A percentile compares a stretch with the other conserved stretches of the same genome.
These are phyloP conservation scores for Eupeodes corollae DNA, from an alignment of 1,140 invertebrate species.

Conservation along the genomic window DNA sequence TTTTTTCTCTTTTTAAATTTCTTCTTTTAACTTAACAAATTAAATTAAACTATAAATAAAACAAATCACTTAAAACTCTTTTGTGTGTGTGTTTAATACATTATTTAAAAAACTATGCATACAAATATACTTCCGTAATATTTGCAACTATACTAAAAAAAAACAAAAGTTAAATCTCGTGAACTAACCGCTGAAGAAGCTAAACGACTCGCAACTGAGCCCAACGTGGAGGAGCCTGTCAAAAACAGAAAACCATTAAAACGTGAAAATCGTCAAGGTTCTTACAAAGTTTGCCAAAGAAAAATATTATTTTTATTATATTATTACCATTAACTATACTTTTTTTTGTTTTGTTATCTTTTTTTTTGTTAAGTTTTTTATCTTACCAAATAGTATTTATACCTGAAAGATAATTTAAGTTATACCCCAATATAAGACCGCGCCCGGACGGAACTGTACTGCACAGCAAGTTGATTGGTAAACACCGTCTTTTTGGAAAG, in stretches of 20 bases:
- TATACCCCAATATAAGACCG: no score
- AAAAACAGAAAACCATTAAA: slow-evolving; percentile 1
- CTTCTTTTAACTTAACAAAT: neutral
- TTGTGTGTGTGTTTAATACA: neutral
- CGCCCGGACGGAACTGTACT: no score
- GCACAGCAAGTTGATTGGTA: no score
- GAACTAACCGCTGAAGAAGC: slow-evolving; percentile 3
- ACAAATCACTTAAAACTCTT: neutral
- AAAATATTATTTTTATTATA: neutral
- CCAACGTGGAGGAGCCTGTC: slow-evolving; percentile 6
- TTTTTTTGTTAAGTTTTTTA: neutral
- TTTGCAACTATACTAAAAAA: slow-evolving; percentile 1
- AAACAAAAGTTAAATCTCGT: slow-evolving; percentile 1
- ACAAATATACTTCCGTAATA: no score
- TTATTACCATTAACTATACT: neutral
- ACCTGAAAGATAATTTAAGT: no score
- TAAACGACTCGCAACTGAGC: slow-evolving; percentile 1
- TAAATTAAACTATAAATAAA: neutral
- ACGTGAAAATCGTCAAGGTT: slow-evolving; percentile 5
- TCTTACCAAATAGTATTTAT: no score
- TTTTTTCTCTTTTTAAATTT: slow-evolving; percentile 1
- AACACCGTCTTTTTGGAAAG: no score
- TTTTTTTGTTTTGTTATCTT: neutral
- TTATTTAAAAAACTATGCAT: no score
- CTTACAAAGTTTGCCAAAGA: neutral